Percentiles rank a stretch among this genome's conserved stretches.
phyloP scores from a whole-genome alignment of 2,797 vertebrate species.

The Sciaenops ocellatus region DNA sequence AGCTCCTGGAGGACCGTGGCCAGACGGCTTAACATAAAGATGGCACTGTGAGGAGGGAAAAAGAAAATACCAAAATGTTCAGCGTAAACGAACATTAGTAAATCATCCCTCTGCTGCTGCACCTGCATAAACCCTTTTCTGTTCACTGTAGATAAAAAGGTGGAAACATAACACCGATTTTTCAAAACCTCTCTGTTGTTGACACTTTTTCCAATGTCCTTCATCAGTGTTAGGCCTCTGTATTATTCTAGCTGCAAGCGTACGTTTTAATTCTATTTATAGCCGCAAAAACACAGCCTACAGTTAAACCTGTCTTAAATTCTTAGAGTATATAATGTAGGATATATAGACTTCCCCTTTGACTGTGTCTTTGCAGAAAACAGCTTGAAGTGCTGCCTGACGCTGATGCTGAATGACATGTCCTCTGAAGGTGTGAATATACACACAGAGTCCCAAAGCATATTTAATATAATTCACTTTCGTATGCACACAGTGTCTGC shows the following conservation, averaged over 20 bases:
- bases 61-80: neutral
- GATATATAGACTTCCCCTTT: constrained; percentile 18
- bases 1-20: constrained; percentile 94
- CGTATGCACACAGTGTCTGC: neutral
- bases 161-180: neutral
- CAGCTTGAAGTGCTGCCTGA: constrained; percentile 22
- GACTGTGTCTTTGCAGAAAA: neutral
- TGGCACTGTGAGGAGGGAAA: constrained; percentile 62
- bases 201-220: neutral
- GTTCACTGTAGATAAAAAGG: neutral
- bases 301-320: neutral
- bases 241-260: neutral
- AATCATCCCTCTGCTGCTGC: neutral
- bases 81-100: neutral
- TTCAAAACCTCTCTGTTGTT: neutral
- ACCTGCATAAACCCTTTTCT: neutral
- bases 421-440: constrained; percentile 23
- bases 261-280: neutral
- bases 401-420: neutral
- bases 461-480: constrained; percentile 6
- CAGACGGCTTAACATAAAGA: constrained; percentile 92
- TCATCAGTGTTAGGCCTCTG: neutral
- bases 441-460: constrained; percentile 1
- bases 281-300: neutral
- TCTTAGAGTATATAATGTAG: neutral